phyloP scores from a whole-genome alignment of 2,888 invertebrate genomes.

The Argyra leucocephala region DNA sequence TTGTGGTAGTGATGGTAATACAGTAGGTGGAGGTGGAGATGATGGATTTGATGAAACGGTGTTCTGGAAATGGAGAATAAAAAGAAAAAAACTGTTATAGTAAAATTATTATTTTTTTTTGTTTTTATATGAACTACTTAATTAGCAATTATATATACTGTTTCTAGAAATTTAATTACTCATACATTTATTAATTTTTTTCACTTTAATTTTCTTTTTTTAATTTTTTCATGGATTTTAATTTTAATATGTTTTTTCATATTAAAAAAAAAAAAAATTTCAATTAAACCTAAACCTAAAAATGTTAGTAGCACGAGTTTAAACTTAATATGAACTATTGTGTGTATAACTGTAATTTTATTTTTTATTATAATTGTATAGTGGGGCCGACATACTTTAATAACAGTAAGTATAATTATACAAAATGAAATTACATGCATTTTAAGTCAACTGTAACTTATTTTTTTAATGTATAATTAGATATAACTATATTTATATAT shows the following conservation, averaged over 20 bases:
- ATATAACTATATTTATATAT: too few relatives aligned
- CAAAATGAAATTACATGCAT: neutral
- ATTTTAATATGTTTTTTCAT: neutral
- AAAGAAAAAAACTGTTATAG: neutral
- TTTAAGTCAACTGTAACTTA: too few relatives aligned
- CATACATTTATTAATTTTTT: too few relatives aligned
- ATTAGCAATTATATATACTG: neutral
- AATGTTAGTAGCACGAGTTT: neutral
- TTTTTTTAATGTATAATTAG: too few relatives aligned
- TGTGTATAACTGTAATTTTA: neutral
- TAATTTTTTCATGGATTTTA: neutral
- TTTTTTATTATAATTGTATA: neutral
- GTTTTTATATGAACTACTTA: neutral
- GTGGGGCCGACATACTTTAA: neutral
- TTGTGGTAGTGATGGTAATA: constrained; percentile 46
- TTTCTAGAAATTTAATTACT: too few relatives aligned
- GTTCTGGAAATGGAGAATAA: constrained; percentile 35
- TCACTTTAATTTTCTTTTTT: too few relatives aligned
- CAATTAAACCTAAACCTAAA: neutral
- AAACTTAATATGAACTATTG: neutral
- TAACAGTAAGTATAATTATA: neutral
- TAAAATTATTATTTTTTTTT: neutral
- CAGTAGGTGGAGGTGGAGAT: constrained; percentile 56
- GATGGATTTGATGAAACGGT: constrained; percentile 60
- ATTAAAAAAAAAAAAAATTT: too few relatives aligned